Conservation (phyloP, 2,888 invertebrate species). For the Apamea epomidion region DNA sequence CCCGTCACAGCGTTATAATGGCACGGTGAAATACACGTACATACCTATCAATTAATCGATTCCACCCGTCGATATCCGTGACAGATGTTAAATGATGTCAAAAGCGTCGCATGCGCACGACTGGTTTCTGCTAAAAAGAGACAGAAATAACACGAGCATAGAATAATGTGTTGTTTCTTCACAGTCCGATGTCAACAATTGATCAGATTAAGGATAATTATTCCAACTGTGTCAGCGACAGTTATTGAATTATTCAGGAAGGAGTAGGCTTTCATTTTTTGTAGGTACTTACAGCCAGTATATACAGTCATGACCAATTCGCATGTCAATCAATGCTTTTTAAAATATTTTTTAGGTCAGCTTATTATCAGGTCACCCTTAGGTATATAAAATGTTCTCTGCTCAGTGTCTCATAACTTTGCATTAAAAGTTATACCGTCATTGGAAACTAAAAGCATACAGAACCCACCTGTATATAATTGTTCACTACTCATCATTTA, state of each 20-base stretch:
- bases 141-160: slow-evolving; percentile 31
- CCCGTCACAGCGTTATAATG: slow-evolving; percentile 23
- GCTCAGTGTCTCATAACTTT: too few species aligned
- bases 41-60: slow-evolving; percentile 51
- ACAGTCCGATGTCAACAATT: slow-evolving; percentile 31
- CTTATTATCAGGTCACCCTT: background rate
- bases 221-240: slow-evolving; percentile 36
- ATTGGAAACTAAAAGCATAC: slow-evolving; percentile 28
- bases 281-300: background rate
- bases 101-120: slow-evolving; percentile 45
- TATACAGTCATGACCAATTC: background rate
- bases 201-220: slow-evolving; percentile 36
- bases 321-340: background rate
- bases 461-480: slow-evolving; percentile 21
- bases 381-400: background rate
- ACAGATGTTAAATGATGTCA: slow-evolving; percentile 64
- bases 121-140: slow-evolving; percentile 39
- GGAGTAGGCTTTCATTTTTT: slow-evolving; percentile 29
- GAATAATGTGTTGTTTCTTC: slow-evolving; percentile 44
- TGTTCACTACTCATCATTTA: slow-evolving; percentile 76
- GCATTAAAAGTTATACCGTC: background rate
- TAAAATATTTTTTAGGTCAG: background rate
- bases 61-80: slow-evolving; percentile 50
- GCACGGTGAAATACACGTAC: slow-evolving; percentile 46
- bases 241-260: slow-evolving; percentile 46